These are phyloP conservation scores for Brachionus rubens DNA, from an alignment of 1,140 invertebrate species.

Conservation along the genomic window DNA sequence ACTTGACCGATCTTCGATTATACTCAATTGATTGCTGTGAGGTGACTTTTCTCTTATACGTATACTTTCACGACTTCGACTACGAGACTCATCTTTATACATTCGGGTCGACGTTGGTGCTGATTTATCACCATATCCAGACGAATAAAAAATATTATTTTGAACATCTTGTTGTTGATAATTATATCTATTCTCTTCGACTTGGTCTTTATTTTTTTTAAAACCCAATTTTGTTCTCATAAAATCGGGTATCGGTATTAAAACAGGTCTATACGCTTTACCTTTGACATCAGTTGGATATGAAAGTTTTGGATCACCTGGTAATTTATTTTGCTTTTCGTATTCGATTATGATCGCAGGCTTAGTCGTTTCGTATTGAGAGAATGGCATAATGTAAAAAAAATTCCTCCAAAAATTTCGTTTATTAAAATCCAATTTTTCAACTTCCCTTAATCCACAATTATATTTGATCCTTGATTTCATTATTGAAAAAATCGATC, in stretches of 20 bases:
- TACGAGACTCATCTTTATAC: too few relatives aligned
- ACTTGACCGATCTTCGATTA: too few relatives aligned
- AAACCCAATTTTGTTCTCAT: conserved; percentile 27
- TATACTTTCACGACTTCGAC: neutral
- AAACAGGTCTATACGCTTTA: neutral
- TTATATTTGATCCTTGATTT: conserved; percentile 26
- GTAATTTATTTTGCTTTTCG: neutral
- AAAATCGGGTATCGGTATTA: conserved; percentile 41
- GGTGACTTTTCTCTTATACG: neutral
- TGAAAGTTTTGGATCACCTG: neutral
- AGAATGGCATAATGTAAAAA: conserved; percentile 21
- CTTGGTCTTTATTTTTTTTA: neutral
- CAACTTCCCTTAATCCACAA: conserved; percentile 15
- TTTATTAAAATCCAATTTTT: neutral
- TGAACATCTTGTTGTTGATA: neutral
- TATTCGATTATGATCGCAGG: neutral
- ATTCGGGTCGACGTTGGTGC: too few relatives aligned
- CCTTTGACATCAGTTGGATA: neutral
- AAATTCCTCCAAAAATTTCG: conserved; percentile 4
- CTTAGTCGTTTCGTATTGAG: neutral
- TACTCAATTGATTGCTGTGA: neutral
- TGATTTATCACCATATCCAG: too few relatives aligned
- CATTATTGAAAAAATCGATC: neutral
- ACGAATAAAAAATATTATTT: neutral
- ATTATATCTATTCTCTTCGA: neutral